Percentiles rank a stretch among this genome's conserved stretches.
Evolutionary conservation across 2,888 invertebrate genomes (phyloP).

Genomic region (Tillus elongatus): DNA sequence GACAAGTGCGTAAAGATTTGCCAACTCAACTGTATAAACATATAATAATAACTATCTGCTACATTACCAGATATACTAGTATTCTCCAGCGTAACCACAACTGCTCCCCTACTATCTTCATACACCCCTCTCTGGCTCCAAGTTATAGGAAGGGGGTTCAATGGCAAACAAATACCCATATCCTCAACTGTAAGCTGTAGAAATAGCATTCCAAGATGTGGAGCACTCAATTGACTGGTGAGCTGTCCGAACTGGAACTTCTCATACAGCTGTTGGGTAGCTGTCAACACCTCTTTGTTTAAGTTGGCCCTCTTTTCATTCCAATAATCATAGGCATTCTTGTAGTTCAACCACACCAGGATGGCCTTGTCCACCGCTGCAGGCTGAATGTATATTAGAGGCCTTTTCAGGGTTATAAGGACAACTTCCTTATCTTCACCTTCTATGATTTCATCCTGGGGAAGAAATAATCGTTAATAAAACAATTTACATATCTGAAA

Average conservation of each 20-base stretch:
- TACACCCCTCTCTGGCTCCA: slow-evolving; percentile 58
- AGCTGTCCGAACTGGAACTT: slow-evolving; percentile 72
- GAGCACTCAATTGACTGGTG: slow-evolving; percentile 64
- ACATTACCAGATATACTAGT: slow-evolving; percentile 69
- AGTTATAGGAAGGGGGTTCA: slow-evolving; percentile 70
- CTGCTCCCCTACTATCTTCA: slow-evolving; percentile 81
- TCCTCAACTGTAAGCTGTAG: slow-evolving; percentile 92
- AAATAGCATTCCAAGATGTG: slow-evolving; percentile 81
- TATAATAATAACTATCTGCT: background rate
- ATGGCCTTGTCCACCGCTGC: slow-evolving; percentile 97
- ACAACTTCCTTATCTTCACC: slow-evolving; percentile 79
- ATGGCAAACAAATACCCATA: slow-evolving; percentile 90
- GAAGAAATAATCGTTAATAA: slow-evolving; percentile 49
- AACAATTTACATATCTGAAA: too few relatives aligned
- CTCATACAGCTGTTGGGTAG: slow-evolving; percentile 65
- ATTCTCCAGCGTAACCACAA: slow-evolving; percentile 91
- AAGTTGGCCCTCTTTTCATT: slow-evolving; percentile 88
- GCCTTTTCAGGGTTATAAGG: slow-evolving; percentile 82
- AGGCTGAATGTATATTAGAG: slow-evolving; percentile 92
- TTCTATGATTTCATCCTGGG: slow-evolving; percentile 86
- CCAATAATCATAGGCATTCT: slow-evolving; percentile 99
- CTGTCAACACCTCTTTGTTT: slow-evolving; percentile 76
- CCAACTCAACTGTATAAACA: too few relatives aligned
- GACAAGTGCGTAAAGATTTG: too few relatives aligned
- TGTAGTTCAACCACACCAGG: slow-evolving; percentile 97